Conservation (phyloP, 2,797 vertebrate species). For the Silurus aristotelis region DNA sequence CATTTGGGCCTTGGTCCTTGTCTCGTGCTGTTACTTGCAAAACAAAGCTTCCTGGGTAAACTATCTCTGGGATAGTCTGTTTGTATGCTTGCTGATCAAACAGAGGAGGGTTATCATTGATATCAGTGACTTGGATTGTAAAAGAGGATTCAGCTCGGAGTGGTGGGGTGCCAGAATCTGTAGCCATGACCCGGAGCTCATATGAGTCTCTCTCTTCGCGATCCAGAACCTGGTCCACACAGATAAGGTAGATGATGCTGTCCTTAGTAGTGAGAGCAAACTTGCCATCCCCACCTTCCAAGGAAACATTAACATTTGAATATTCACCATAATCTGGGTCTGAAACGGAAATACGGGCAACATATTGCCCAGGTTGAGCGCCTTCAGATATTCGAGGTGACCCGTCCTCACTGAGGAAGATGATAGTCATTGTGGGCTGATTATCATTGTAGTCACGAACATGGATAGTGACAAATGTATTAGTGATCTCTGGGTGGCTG, state of each 20-base stretch:
- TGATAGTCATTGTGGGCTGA: slow-evolving; percentile 98
- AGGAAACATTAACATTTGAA: slow-evolving; percentile 92
- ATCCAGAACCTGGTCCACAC: slow-evolving; percentile 90
- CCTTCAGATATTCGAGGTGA: slow-evolving; percentile 94
- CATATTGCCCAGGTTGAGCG: slow-evolving; percentile 93
- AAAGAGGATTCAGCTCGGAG: slow-evolving; percentile 94
- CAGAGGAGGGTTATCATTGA: slow-evolving; percentile 93
- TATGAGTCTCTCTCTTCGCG: slow-evolving; percentile 93
- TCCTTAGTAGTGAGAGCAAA: slow-evolving; percentile 97
- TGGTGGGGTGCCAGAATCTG: slow-evolving; percentile 90
- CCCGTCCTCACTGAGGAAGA: slow-evolving; percentile 96
- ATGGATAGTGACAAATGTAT: slow-evolving; percentile 94
- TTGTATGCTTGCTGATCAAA: slow-evolving; percentile 91
- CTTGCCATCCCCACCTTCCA: slow-evolving; percentile 95
- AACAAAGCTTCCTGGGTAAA: slow-evolving; percentile 93
- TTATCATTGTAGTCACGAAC: slow-evolving; percentile 98
- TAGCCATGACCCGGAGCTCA: slow-evolving; percentile 90
- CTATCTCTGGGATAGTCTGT: slow-evolving; percentile 91
- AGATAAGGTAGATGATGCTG: slow-evolving; percentile 97
- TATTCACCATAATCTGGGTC: slow-evolving; percentile 97
- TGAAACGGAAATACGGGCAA: slow-evolving; percentile 95
- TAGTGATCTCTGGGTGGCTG: slow-evolving; percentile 91
- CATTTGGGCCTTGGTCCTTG: slow-evolving; percentile 94
- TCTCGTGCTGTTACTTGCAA: slow-evolving; percentile 91
- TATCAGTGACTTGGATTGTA: slow-evolving; percentile 90